These are phyloP conservation scores for Leptarthrus brevirostris DNA, from an alignment of 2,888 invertebrate genomes.

Conservation along the genomic window DNA sequence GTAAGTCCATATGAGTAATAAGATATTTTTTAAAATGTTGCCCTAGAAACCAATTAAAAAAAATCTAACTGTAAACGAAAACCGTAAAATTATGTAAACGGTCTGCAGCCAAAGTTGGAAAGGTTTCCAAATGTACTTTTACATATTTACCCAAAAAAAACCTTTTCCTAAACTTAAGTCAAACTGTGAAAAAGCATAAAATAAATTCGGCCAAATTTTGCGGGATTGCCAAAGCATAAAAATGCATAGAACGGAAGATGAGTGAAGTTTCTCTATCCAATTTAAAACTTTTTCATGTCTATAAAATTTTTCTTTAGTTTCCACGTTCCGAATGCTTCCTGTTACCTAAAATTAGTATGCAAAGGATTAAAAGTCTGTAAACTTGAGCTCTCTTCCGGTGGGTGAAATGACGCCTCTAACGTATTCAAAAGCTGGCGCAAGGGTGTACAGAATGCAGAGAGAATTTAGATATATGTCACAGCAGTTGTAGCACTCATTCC, in stretches of 20 bases:
- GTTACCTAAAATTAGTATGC: slow-evolving; percentile 41
- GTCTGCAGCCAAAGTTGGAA: too few relatives aligned
- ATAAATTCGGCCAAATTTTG: too few relatives aligned
- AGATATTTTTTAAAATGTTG: too few relatives aligned
- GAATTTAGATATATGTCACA: slow-evolving; percentile 30
- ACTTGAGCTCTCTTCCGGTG: slow-evolving; percentile 35
- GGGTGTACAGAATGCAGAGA: background rate
- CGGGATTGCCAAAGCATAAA: background rate
- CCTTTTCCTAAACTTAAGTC: too few relatives aligned
- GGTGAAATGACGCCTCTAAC: slow-evolving; percentile 18
- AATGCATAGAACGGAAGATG: slow-evolving; percentile 20
- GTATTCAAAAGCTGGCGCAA: slow-evolving; percentile 11
- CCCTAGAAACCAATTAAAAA: too few relatives aligned
- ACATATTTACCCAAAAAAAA: too few relatives aligned
- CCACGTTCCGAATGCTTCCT: background rate
- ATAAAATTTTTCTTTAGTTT: slow-evolving; percentile 6
- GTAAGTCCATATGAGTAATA: too few relatives aligned
- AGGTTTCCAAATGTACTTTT: too few relatives aligned
- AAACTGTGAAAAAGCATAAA: too few relatives aligned
- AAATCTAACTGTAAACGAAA: too few relatives aligned
- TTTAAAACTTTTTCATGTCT: slow-evolving; percentile 33
- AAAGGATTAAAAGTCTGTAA: slow-evolving; percentile 43
- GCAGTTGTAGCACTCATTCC: slow-evolving; percentile 6
- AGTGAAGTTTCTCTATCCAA: slow-evolving; percentile 13
- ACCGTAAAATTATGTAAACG: too few relatives aligned